These are phyloP conservation scores for Rattus rattus DNA, from an alignment of 2,113 vertebrate genomes.

Conservation along the genomic window DNA sequence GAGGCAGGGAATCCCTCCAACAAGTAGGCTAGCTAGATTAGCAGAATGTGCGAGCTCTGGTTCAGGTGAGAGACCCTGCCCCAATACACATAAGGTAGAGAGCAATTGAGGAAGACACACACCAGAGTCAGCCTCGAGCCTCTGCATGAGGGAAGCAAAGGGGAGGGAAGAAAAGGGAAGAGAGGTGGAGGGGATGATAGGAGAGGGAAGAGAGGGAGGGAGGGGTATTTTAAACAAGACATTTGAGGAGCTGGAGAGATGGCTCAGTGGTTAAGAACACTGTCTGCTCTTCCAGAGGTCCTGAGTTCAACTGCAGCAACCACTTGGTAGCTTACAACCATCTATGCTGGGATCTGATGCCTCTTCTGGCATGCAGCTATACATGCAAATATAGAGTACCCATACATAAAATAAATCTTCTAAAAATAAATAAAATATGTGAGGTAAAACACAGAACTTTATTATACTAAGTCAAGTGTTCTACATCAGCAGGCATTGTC, in stretches of 20 bases:
- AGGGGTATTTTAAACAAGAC: background rate
- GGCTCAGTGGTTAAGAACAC: too few relatives aligned
- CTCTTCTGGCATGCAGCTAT: too few relatives aligned
- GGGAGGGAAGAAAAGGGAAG: too few relatives aligned
- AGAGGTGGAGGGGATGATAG: too few relatives aligned
- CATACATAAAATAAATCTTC: too few relatives aligned
- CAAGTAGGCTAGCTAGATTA: background rate
- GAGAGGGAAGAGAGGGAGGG: background rate
- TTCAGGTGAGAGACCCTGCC: background rate
- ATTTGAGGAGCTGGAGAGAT: background rate
- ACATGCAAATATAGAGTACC: too few relatives aligned
- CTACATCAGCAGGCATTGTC: constrained; percentile 10
- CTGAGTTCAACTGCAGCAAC: too few relatives aligned
- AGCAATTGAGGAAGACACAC: background rate
- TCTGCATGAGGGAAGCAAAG: background rate
- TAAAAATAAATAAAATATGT: background rate
- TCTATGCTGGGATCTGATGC: too few relatives aligned
- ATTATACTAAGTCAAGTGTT: background rate
- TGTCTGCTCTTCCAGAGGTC: too few relatives aligned
- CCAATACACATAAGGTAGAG: background rate
- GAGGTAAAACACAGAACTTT: background rate
- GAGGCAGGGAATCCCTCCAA: background rate
- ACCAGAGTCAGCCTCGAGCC: background rate
- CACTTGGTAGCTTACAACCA: too few relatives aligned
- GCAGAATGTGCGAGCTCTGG: background rate